Base-by-base conservation (phyloP, 2,888 invertebrate genomes). In the Caenorhabditis macrosperma region DNA sequence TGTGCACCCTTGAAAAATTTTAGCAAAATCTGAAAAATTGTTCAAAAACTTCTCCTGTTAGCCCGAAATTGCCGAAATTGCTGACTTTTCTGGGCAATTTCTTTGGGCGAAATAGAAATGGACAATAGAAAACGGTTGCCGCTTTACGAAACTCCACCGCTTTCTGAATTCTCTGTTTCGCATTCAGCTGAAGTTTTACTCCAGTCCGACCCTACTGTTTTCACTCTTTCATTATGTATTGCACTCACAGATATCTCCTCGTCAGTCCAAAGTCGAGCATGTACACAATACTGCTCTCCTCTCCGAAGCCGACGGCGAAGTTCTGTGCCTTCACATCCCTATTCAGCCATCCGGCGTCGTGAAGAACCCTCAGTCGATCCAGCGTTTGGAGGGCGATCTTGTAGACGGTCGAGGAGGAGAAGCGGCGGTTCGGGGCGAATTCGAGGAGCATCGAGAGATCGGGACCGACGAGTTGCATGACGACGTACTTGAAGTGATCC, bases 211-310 rank as follows among this genome's bases (percentile, higher is more conserved):
- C n/a, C n/a, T n/a, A n/a, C n/a, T n/a, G n/a, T n/a, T n/a, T n/a
- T 38, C 2, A 6, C 1, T 30, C 4, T 38, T 28, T 26, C 46
- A 52, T 60, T 4, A 28, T 26, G 9, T n/a, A n/a, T n/a, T n/a
- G n/a, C n/a, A 48, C 78, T 33, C 28, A 78, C 64, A 69, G 22
- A 64, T 59, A 87, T 55, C 82, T 69, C 54, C 85, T 69, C 1
- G 86, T 82, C 59, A 88, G 76, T 35, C 88, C 88, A 61, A 88
- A 88, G 59, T 88, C 88, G 9, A 88, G 76, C 87, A 88, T 86
- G 71, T 85, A 88, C 33, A 88, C 82, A 57, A 60, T 78, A 9
- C 48, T 74, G 12, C 75, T 75, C 35, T 85, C 80, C 26, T 81
- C 75, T 12, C 83, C 86, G 3, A 81, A 48, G 0, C 86, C 88